Conservation (phyloP, 2,113 vertebrate species). For the Hucho hucho region DNA sequence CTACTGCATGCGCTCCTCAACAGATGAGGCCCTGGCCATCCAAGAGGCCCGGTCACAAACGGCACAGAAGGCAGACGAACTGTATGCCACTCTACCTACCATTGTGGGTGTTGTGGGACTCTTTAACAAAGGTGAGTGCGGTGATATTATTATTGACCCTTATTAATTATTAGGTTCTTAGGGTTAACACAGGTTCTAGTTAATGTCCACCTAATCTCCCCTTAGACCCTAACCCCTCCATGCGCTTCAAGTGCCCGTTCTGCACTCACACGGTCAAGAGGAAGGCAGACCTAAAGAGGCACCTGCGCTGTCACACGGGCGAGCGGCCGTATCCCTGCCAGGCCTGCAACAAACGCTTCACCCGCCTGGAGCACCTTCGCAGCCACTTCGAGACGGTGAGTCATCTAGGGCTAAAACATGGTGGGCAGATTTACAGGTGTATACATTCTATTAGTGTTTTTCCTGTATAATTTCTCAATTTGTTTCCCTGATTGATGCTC, state of each 20-base stretch:
- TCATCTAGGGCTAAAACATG: slow-evolving; percentile 12
- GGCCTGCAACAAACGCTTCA: slow-evolving; percentile 94
- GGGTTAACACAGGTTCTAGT: not conserved
- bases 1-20: slow-evolving; percentile 48
- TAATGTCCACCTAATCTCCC: not conserved
- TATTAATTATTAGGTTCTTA: no score
- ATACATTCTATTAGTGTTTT: not conserved
- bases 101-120: slow-evolving; percentile 78
- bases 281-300: slow-evolving; percentile 95
- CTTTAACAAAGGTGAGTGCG: slow-evolving; percentile 78
- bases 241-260: slow-evolving; percentile 96
- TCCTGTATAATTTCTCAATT: not conserved
- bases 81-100: slow-evolving; percentile 75
- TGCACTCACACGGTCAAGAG: slow-evolving; percentile 97
- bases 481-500: not conserved
- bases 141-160: no score
- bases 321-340: slow-evolving; percentile 95
- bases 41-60: slow-evolving; percentile 68
- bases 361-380: slow-evolving; percentile 91
- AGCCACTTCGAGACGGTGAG: slow-evolving; percentile 95
- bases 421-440: not conserved
- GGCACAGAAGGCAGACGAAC: slow-evolving; percentile 79
- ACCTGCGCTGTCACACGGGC: slow-evolving; percentile 94
- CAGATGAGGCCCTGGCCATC: slow-evolving; percentile 64
- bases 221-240: slow-evolving; percentile 85